Percentiles rank a stretch among this genome's conserved stretches.
Conservation (phyloP, 53 echinoderm and acorn worm species). For the Apostichopus leukothele region DNA sequence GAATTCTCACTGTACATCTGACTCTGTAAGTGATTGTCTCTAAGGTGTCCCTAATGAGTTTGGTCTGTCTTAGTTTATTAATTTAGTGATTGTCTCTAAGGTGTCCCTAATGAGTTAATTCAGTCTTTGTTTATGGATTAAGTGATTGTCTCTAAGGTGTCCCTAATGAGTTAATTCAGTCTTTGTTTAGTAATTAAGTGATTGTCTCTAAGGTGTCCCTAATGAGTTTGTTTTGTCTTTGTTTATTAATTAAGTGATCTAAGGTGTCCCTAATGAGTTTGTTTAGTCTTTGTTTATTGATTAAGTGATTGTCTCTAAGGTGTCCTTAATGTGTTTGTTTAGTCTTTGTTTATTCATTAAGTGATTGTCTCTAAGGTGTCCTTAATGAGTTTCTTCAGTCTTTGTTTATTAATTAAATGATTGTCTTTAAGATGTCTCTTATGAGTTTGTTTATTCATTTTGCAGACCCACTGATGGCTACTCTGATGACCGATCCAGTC, state of each 20-base stretch:
- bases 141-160: too few relatives aligned
- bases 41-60: background rate
- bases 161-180: background rate
- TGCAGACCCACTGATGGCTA: conserved; percentile 94
- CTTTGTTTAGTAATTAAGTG: background rate
- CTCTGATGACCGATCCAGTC: conserved; percentile 91
- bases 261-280: background rate
- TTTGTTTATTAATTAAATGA: background rate
- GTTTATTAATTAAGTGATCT: too few relatives aligned
- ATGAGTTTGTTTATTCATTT: background rate
- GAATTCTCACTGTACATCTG: too few relatives aligned
- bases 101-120: background rate
- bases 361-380: too few relatives aligned
- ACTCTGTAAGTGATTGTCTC: too few relatives aligned
- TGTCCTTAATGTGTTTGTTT: background rate
- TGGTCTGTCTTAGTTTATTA: background rate
- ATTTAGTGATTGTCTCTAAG: too few relatives aligned
- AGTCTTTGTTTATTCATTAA: background rate
- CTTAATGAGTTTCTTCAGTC: background rate
- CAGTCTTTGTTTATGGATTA: background rate
- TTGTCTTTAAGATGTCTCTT: too few relatives aligned
- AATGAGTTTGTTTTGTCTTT: background rate
- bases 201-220: too few relatives aligned
- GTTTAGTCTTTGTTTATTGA: background rate
- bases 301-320: too few relatives aligned